Percentiles rank a stretch among this genome's conserved stretches.
Evolutionary conservation across 2,888 invertebrate genomes (phyloP).

Genomic region (Drosophila merina): DNA sequence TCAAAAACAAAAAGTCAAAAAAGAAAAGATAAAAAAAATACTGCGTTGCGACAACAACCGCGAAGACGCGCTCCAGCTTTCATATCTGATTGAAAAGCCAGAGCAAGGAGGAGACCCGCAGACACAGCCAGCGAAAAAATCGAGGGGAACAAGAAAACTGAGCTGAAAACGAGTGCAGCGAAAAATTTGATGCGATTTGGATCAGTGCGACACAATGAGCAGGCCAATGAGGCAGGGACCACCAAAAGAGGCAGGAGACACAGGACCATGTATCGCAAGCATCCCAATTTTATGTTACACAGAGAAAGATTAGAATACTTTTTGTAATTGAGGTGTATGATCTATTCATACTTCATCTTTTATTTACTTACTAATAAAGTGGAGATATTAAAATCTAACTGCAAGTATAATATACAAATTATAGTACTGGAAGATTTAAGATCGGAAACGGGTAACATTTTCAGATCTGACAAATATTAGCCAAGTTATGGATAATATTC

Average conservation of each 20-base stretch:
- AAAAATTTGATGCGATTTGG: slow-evolving; percentile 75
- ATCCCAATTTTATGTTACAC: slow-evolving; percentile 46
- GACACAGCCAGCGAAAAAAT: slow-evolving; percentile 18
- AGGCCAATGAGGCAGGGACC: slow-evolving; percentile 58
- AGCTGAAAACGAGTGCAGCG: slow-evolving; percentile 71
- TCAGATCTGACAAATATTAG: no score
- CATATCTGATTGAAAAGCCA: slow-evolving; percentile 78
- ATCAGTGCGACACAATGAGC: slow-evolving; percentile 75
- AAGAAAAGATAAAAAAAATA: slow-evolving; percentile 6
- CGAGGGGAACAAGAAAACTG: slow-evolving; percentile 37
- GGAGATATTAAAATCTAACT: neutral
- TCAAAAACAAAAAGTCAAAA: slow-evolving; percentile 26
- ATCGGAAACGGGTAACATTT: no score
- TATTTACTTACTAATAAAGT: neutral
- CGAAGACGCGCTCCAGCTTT: slow-evolving; percentile 76
- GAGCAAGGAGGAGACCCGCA: slow-evolving; percentile 57
- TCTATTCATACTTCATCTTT: neutral
- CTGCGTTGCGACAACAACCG: slow-evolving; percentile 66
- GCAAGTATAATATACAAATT: neutral
- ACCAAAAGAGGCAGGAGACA: slow-evolving; percentile 66
- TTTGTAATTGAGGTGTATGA: neutral
- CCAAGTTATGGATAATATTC: no score
- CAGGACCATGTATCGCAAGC: slow-evolving; percentile 49
- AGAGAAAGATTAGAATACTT: neutral
- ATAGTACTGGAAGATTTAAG: no score